Evolutionary conservation across 2,888 invertebrate species (phyloP).

Genomic region (Tricholauxania praeusta): DNA sequence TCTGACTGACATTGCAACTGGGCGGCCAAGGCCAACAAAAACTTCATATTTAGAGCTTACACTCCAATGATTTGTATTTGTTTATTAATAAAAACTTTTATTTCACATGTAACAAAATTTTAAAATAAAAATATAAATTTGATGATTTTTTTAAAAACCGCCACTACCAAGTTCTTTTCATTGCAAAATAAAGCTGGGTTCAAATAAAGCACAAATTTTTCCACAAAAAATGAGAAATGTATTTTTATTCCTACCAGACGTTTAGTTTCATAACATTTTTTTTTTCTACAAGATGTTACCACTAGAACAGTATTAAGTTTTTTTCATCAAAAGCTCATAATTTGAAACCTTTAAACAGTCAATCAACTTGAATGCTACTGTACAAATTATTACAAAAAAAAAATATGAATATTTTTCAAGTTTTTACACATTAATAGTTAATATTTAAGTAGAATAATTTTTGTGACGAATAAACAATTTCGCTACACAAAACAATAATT

Average conservation of each 20-base stretch:
- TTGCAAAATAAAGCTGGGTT: slow-evolving; percentile 27
- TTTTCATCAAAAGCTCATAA: too few species aligned
- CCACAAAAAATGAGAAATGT: slow-evolving; percentile 32
- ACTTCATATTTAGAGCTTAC: slow-evolving; percentile 10
- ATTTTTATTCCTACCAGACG: slow-evolving; percentile 34
- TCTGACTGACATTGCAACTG: slow-evolving; percentile 24
- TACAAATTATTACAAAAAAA: too few species aligned
- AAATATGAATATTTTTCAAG: too few species aligned
- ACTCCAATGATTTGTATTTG: slow-evolving; percentile 18
- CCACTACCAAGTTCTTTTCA: slow-evolving; percentile 25
- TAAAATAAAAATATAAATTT: slow-evolving; percentile 30
- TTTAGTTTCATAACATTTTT: too few species aligned
- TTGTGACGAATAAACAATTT: too few species aligned
- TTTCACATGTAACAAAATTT: slow-evolving; percentile 23
- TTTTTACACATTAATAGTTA: too few species aligned
- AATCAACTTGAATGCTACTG: too few species aligned
- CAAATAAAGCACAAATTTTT: slow-evolving; percentile 29
- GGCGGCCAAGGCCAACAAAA: slow-evolving; percentile 12
- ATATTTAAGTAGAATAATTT: too few species aligned
- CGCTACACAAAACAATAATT: too few species aligned
- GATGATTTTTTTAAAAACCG: slow-evolving; percentile 28
- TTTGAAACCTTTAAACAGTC: too few species aligned
- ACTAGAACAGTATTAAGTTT: too few species aligned
- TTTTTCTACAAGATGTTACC: too few species aligned
- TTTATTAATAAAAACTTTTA: slow-evolving; percentile 19